Conservation (phyloP, 1,140 invertebrate genomes). For the Formica exsecta region DNA sequence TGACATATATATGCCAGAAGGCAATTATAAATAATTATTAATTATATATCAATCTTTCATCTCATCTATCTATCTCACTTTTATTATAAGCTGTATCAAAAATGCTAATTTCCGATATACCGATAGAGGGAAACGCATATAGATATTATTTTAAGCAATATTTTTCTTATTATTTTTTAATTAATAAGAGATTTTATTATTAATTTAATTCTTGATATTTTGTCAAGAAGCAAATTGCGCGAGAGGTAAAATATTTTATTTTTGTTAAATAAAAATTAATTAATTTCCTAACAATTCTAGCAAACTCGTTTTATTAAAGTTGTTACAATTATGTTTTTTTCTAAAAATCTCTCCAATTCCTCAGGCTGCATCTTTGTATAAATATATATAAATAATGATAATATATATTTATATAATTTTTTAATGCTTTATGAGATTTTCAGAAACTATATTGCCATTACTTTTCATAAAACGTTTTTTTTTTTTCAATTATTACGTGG, state of each 20-base stretch:
- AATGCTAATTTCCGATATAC: slow-evolving; percentile 14
- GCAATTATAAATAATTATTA: slow-evolving; percentile 41
- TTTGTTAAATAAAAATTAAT: neutral
- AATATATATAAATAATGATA: neutral
- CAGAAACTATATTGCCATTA: neutral
- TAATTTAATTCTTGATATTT: slow-evolving; percentile 12
- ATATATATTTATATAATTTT: neutral
- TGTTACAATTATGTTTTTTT: neutral
- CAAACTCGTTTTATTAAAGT: neutral
- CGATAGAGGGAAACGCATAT: neutral
- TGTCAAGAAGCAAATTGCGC: neutral
- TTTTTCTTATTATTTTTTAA: neutral
- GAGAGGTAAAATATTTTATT: neutral
- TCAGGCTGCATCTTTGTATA: neutral
- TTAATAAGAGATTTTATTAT: neutral
- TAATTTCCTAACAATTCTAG: neutral
- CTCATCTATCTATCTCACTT: slow-evolving; percentile 24
- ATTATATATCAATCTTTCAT: neutral
- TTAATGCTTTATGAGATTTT: neutral
- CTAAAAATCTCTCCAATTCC: neutral
- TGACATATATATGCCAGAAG: neutral
- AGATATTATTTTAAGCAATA: neutral
- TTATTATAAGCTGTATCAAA: slow-evolving; percentile 18
- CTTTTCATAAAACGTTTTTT: neutral
- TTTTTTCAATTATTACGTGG: neutral